Evolutionary conservation across 2,888 invertebrate species (phyloP), one percentile per base, ranked within the genome.

Genomic region (Dynastes hyllus): DNA sequence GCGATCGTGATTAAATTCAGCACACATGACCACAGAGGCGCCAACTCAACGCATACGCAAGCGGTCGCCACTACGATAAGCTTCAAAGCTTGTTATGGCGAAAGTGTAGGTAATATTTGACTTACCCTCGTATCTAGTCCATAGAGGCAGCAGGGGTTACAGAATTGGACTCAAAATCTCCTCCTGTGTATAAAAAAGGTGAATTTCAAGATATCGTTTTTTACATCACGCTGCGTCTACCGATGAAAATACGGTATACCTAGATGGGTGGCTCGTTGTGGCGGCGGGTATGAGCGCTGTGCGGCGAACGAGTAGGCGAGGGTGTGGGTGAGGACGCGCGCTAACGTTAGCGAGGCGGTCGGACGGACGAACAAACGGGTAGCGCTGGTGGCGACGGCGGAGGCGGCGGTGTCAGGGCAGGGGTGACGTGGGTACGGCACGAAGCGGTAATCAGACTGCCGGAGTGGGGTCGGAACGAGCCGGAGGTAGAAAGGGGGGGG

Each of bases 401-500:
- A 22, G 78, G 76, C 58, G 77, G 76, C 79, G 66, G 79, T 79
- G 76, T 75, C 79, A 79, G 78, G 78, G 78, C 63, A 78, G 78
- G 78, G 71, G 70, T 78, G 78, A 78, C 71, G 78, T 63, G 78
- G 78, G 78, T 78, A 71, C 63, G 71, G 83, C 81, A 82, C 80
- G 82, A 80, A 82, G 83, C 80, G 78, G 82, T 82, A 82, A 81
- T 81, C 81, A 81, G 81, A 81, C 81, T 71, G 78, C 78, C 78
- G 78, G 83, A 78, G 83, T 78, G 84, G 82, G 82, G 82, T 80
- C 16, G 53, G 53, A 0, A 1, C 53, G 53, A 83, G 85, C 86
- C 85, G 86, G 83, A 80, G 83, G 81, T 83, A 83, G n/a, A n/a
- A n/a, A n/a, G n/a, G n/a, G n/a, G n/a, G n/a, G n/a, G n/a, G n/a